A percentile compares a stretch with the other conserved stretches of the same genome.
Evolutionary conservation across 2,888 invertebrate species (phyloP).

Genomic region (Aleiodes alternator): DNA sequence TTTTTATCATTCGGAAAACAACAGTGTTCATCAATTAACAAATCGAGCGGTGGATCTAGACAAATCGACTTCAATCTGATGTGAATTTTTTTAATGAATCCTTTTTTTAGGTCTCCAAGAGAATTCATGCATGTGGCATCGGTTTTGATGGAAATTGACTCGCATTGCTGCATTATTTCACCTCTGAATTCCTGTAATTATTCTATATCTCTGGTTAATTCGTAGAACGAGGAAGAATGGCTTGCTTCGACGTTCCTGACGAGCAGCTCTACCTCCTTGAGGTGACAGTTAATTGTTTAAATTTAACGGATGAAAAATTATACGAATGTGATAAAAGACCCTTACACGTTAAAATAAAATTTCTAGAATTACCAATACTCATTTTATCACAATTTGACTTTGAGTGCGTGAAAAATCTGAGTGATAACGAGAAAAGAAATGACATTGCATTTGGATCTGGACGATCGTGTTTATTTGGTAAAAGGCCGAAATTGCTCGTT

Average conservation of each 20-base stretch:
- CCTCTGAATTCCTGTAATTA: too few species aligned
- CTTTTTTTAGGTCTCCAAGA: too few species aligned
- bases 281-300: constrained; percentile 65
- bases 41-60: too few species aligned
- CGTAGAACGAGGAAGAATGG: constrained; percentile 57
- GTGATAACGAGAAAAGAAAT: constrained; percentile 47
- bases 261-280: constrained; percentile 69
- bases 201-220: too few species aligned
- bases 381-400: constrained; percentile 66
- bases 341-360: constrained; percentile 67
- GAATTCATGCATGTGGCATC: too few species aligned
- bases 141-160: too few species aligned
- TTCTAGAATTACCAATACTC: constrained; percentile 70
- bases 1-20: too few species aligned
- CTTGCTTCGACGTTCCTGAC: constrained; percentile 69
- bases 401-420: constrained; percentile 45
- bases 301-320: constrained; percentile 62
- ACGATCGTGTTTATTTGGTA: constrained; percentile 67
- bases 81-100: too few species aligned
- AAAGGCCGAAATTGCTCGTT: constrained; percentile 67
- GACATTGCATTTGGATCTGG: constrained; percentile 65
- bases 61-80: too few species aligned
- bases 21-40: too few species aligned
- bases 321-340: constrained; percentile 60
- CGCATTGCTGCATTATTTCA: too few species aligned